A percentile compares a stretch with the other conserved stretches of the same genome.
phyloP scores from a whole-genome alignment of 2,888 invertebrate genomes.

The Drosophila flavopinicola region DNA sequence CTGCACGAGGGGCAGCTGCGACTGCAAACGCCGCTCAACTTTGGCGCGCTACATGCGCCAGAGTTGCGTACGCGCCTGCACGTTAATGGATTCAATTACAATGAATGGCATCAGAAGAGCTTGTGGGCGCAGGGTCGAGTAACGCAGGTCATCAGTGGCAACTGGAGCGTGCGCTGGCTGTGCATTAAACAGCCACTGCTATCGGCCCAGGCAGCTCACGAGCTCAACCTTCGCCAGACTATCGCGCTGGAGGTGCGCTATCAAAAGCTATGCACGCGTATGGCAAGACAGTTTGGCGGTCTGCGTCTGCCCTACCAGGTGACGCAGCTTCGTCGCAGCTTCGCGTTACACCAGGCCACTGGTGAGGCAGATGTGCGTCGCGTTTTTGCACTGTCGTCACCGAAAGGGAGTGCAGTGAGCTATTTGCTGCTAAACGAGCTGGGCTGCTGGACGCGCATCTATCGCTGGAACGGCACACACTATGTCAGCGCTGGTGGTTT shows the following conservation, averaged over 20 bases:
- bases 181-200: slow-evolving; percentile 44
- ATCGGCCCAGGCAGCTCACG: slow-evolving; percentile 13
- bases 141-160: slow-evolving; percentile 84
- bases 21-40: slow-evolving; percentile 78
- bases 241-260: slow-evolving; percentile 16
- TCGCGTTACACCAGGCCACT: slow-evolving; percentile 26
- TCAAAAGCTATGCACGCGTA: slow-evolving; percentile 57
- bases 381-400: slow-evolving; percentile 41
- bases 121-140: slow-evolving; percentile 78
- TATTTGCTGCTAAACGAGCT: slow-evolving; percentile 79
- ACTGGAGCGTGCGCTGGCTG: slow-evolving; percentile 83
- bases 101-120: slow-evolving; percentile 84
- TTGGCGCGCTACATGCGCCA: slow-evolving; percentile 66
- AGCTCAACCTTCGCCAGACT: slow-evolving; percentile 47
- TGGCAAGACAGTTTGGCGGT: slow-evolving; percentile 35
- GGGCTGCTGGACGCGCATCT: slow-evolving; percentile 84
- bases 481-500: slow-evolving; percentile 77
- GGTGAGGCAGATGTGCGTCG: slow-evolving; percentile 51
- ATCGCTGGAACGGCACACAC: slow-evolving; percentile 81
- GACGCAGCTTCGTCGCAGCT: slow-evolving; percentile 84
- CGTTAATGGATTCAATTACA: slow-evolving; percentile 84
- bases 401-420: slow-evolving; percentile 2
- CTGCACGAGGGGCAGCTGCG: slow-evolving; percentile 69
- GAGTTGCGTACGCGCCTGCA: slow-evolving; percentile 68
- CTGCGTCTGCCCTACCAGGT: slow-evolving; percentile 54